These are phyloP conservation scores for Nymphalis io DNA, from an alignment of 1,140 invertebrate species.

Conservation along the genomic window DNA sequence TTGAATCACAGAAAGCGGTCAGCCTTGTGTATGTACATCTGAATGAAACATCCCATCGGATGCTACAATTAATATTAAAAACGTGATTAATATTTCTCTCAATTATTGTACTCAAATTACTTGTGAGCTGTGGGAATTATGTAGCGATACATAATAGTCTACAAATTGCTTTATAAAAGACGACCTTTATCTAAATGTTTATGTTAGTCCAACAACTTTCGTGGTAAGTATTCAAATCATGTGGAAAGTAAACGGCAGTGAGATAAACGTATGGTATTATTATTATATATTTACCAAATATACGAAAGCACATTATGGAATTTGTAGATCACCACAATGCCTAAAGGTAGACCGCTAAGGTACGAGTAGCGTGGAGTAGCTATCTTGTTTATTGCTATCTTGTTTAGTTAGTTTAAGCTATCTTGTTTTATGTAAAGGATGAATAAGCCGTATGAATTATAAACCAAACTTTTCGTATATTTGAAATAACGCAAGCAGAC, in stretches of 20 bases:
- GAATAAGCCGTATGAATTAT: too few species aligned
- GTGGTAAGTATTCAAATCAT: not conserved
- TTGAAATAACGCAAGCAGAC: too few species aligned
- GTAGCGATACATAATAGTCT: slow-evolving; percentile 22
- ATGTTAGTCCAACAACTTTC: slow-evolving; percentile 14
- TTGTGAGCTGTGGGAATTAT: slow-evolving; percentile 51
- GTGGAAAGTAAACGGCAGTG: not conserved
- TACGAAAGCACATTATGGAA: too few species aligned
- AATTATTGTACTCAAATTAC: slow-evolving; percentile 47
- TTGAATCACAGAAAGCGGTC: slow-evolving; percentile 34
- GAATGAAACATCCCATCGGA: slow-evolving; percentile 39
- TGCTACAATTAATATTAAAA: slow-evolving; percentile 49
- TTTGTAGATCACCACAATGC: too few species aligned
- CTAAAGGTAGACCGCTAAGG: too few species aligned
- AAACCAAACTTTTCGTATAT: too few species aligned
- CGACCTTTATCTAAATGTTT: slow-evolving; percentile 26
- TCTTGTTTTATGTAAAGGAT: too few species aligned
- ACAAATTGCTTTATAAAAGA: slow-evolving; percentile 28
- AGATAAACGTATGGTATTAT: not conserved
- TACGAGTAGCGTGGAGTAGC: too few species aligned
- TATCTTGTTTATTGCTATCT: too few species aligned
- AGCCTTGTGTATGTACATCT: slow-evolving; percentile 38
- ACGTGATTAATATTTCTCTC: slow-evolving; percentile 54
- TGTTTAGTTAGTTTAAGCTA: too few species aligned
- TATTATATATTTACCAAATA: too few species aligned